Percentiles rank a stretch among this genome's conserved stretches.
phyloP scores from a whole-genome alignment of 2,888 invertebrate genomes.

The Thecocarcelia acutangulata region DNA sequence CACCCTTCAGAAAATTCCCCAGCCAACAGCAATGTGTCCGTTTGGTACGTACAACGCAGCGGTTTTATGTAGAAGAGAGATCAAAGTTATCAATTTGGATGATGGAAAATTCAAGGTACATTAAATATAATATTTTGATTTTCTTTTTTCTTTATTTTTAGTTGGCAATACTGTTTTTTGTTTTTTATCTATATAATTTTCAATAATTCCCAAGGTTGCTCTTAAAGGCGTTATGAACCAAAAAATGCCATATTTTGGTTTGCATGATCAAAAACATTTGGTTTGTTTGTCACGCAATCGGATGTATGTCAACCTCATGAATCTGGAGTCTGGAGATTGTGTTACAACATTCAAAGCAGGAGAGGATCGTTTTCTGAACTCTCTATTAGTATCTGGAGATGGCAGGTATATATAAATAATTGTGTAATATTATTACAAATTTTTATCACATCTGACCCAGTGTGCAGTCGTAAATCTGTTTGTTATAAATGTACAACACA shows the following conservation, averaged over 20 bases:
- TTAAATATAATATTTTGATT: no score
- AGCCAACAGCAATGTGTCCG: conserved; percentile 89
- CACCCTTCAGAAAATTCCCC: conserved; percentile 87
- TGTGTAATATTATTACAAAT: no score
- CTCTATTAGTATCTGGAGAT: conserved; percentile 92
- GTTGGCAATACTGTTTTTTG: no score
- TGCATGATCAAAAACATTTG: conserved; percentile 88
- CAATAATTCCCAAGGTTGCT: conserved; percentile 83
- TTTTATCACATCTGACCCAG: no score
- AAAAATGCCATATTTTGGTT: conserved; percentile 94
- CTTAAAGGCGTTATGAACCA: conserved; percentile 95
- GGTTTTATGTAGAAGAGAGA: conserved; percentile 90
- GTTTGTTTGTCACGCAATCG: conserved; percentile 92
- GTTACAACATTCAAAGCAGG: conserved; percentile 92
- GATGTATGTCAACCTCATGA: conserved; percentile 95
- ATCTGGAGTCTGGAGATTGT: conserved; percentile 87
- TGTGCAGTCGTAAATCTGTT: no score
- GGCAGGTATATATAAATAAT: conserved; percentile 85
- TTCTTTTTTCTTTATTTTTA: no score
- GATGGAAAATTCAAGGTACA: conserved; percentile 83
- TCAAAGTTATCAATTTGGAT: conserved; percentile 90
- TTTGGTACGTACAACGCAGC: conserved; percentile 89
- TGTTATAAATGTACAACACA: no score
- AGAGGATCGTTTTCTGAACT: conserved; percentile 94
- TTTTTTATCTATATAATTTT: neutral